phyloP scores from a whole-genome alignment of 2,888 invertebrate species.

The Scaptomyza polygonia region DNA sequence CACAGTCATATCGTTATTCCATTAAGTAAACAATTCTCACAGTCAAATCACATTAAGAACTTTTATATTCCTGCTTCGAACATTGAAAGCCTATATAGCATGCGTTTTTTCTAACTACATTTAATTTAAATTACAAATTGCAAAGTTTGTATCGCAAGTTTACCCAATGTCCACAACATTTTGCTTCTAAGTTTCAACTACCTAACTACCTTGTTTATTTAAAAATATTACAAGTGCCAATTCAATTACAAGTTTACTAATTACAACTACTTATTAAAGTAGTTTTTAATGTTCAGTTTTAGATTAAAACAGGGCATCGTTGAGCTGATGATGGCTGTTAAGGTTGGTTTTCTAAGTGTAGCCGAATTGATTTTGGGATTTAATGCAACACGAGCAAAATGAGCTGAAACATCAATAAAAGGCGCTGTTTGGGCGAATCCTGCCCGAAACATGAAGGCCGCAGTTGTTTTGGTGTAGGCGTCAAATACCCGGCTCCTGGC shows the following conservation, averaged over 20 bases:
- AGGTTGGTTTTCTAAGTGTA: constrained; percentile 15
- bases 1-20: constrained; percentile 6
- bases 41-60: constrained; percentile 3
- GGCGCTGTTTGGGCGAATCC: not conserved
- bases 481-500: constrained; percentile 33
- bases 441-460: constrained; percentile 2
- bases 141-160: constrained; percentile 37
- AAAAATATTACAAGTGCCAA: not conserved
- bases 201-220: not conserved
- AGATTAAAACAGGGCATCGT: constrained; percentile 1
- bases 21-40: constrained; percentile 9
- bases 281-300: not conserved
- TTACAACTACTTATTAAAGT: not conserved
- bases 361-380: constrained; percentile 32
- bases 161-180: constrained; percentile 6
- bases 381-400: constrained; percentile 23
- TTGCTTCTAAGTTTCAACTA: constrained; percentile 6
- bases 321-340: constrained; percentile 1
- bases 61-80: not conserved
- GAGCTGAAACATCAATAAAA: constrained; percentile 11
- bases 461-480: constrained; percentile 37
- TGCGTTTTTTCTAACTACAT: constrained; percentile 34
- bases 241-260: not conserved
- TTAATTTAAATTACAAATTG: constrained; percentile 53
- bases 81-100: constrained; percentile 45